These are phyloP conservation scores for Tetragnatha montana DNA, from an alignment of 2,888 invertebrate species.

Conservation along the genomic window DNA sequence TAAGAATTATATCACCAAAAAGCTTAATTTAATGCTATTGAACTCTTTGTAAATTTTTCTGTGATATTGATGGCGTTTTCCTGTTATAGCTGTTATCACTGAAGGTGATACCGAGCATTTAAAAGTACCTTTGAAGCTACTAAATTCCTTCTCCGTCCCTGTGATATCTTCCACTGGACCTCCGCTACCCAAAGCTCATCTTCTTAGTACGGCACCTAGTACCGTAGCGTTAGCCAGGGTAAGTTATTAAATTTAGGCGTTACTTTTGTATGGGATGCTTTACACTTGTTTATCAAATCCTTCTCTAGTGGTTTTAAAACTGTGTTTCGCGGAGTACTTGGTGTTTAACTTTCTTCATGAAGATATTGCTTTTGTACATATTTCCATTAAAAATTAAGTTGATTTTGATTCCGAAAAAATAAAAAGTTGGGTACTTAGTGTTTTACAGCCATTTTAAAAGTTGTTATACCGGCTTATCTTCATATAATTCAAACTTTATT, in stretches of 20 bases:
- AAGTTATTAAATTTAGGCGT: not conserved
- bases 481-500: too few species aligned
- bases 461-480: too few species aligned
- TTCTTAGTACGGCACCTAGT: constrained; percentile 55
- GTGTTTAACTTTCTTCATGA: too few species aligned
- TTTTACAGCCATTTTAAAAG: too few species aligned
- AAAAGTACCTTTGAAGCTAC: constrained; percentile 43
- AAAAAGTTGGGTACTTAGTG: too few species aligned
- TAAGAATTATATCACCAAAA: not conserved
- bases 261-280: too few species aligned
- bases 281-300: too few species aligned
- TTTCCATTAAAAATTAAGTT: too few species aligned
- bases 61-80: not conserved
- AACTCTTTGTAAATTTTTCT: not conserved
- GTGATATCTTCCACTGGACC: constrained; percentile 42
- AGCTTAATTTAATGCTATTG: not conserved
- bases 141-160: constrained; percentile 64
- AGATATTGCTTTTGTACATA: too few species aligned
- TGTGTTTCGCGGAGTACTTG: too few species aligned
- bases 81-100: constrained; percentile 63
- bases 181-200: not conserved
- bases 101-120: constrained; percentile 44
- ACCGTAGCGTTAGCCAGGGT: constrained; percentile 58
- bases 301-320: too few species aligned
- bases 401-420: too few species aligned